These are phyloP conservation scores for Poecilia picta DNA, from an alignment of 2,797 vertebrate genomes.

Conservation along the genomic window DNA sequence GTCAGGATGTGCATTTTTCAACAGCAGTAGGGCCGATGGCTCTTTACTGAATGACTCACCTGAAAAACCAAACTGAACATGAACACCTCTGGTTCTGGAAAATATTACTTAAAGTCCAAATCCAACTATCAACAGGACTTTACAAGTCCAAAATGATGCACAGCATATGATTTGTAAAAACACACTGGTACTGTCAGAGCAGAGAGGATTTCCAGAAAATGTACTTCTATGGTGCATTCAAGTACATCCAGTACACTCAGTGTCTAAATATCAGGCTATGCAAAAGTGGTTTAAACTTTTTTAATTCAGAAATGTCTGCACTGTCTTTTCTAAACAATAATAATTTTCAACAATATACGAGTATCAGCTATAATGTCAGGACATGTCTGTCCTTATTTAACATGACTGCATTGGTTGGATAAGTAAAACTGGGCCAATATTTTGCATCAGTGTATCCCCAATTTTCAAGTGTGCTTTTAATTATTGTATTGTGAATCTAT, in stretches of 20 bases:
- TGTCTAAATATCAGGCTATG: background rate
- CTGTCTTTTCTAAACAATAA: background rate
- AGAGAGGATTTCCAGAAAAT: no score
- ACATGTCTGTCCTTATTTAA: no score
- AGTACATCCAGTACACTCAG: background rate
- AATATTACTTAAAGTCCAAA: background rate
- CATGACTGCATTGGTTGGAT: no score
- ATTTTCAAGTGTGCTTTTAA: no score
- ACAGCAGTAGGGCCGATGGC: background rate
- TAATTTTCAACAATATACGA: background rate
- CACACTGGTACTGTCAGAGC: background rate
- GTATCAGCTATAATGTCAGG: no score
- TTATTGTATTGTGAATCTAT: background rate
- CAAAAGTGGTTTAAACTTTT: no score
- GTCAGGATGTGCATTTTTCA: background rate
- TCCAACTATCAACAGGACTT: background rate
- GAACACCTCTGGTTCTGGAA: background rate
- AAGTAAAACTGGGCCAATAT: no score
- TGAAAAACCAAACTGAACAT: background rate
- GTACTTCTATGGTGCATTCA: background rate
- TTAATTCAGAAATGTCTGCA: background rate
- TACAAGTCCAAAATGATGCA: background rate
- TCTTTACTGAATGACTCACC: background rate
- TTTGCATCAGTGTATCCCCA: no score
- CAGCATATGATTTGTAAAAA: background rate